Base-by-base conservation (phyloP, 2,888 invertebrate genomes). In the Globia sparganii region DNA sequence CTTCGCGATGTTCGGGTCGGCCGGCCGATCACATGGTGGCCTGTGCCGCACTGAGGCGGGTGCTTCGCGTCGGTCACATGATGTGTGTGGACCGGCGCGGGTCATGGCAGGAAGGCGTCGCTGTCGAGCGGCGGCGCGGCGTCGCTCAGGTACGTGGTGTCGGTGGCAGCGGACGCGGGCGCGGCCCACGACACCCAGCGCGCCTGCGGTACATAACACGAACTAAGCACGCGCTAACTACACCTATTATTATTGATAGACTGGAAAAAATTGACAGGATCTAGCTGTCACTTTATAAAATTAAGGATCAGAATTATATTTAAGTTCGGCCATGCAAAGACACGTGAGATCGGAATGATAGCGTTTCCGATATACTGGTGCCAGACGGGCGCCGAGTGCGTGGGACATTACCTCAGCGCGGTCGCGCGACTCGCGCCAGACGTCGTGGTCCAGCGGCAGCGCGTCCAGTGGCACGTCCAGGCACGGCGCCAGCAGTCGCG, bases 401-500 rank as follows among this genome's bases (percentile, higher is more conserved):
- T 15, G 31, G 5, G 3, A 25, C 25, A 5, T 11, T 70, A 93
- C 92, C 90, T 92, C 91, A 4, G 93, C 93, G 59, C 88, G 87
- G 65, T 92, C 93, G 56, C 90, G 89, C 74, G 91, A 89, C 78
- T 88, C 81, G 53, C 88, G 91, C 92, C 92, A 92, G 18, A 73
- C 72, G 56, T 80, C 81, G 13, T 4, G 98, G 56, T 80, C 87
- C 88, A 98, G 97, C 91, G 98, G 97, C 70, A 98, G 97, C 79
- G 98, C 98, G 65, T 98, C 97, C 76, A 97, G 96, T 69, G 98
- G 98, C 82, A 97, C 97, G 91, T 99, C 99, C 58, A 98, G 96
- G 90, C 98, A 98, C 0, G 99, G 98, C 37, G 97, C 95, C 70
- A 99, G 95, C 74, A 99, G 97, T 9, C 98, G 97, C 28, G 98